Conservation (phyloP, 1,140 invertebrate genomes). For the Achatina immaculata region DNA sequence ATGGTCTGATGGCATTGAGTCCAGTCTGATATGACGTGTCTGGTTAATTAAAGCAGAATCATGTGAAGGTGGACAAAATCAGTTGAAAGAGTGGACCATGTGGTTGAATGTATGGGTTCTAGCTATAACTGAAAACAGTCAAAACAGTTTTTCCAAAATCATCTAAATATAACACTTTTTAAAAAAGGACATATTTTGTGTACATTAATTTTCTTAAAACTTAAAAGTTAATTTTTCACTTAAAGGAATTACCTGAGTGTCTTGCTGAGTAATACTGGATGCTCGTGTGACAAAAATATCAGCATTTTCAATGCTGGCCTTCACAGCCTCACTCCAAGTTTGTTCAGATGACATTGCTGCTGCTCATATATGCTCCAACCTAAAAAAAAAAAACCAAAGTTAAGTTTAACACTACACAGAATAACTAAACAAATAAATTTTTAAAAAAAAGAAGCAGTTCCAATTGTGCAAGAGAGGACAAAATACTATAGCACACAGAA, state of each 20-base stretch:
- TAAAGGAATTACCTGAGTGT: neutral
- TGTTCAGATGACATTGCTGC: conserved; percentile 25
- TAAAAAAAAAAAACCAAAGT: neutral
- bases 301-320: conserved; percentile 3
- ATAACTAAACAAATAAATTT: neutral
- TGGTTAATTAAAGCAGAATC: no score
- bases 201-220: no score
- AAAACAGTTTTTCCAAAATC: no score
- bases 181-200: no score
- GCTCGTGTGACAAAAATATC: neutral
- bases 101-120: no score
- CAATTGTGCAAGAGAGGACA: no score
- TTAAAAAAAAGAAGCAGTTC: neutral
- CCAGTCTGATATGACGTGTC: no score
- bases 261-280: neutral
- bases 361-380: neutral
- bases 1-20: no score
- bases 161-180: no score
- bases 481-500: neutral
- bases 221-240: neutral
- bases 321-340: conserved; percentile 10
- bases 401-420: neutral
- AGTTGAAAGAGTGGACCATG: no score
- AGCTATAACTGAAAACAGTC: no score
- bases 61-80: no score